Evolutionary conservation across 2,113 vertebrate species (phyloP), one percentile per base, ranked within the genome.

Genomic region (Talpa occidentalis): DNA sequence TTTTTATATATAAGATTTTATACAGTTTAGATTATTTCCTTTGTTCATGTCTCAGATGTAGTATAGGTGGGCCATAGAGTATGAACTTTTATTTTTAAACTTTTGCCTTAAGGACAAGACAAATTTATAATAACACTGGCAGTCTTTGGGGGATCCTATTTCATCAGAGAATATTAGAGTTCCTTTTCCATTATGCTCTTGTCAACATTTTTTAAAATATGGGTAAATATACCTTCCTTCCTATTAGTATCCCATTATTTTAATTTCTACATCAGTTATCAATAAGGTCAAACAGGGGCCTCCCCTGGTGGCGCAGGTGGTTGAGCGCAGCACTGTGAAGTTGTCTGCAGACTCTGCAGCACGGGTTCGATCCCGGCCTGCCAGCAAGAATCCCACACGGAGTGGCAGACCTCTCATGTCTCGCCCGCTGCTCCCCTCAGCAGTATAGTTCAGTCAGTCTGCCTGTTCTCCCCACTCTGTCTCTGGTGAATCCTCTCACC

Each of bases 201-300:
- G 11, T 81, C 28, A 83, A 52, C 8, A n/a, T 28, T n/a, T 64
- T 88, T 96, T 94, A 66, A 40, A 70, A 70, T 73, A 67, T 82
- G n/a, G 59, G 69, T 59, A 82, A 86, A 86, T 72, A 69, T 49
- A n/a, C 1, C 1, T 32, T 72, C 40, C n/a, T 94, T 30, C 42
- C 56, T 56, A 56, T 22, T 56, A 30, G 16, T 60, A 62, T 62
- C 9, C 28, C 60, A 73, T 28, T 88, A 15, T 81, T 86, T 93
- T 87, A 22, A 89, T 94, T 94, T 93, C 30, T 17, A 0, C 60
- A 37, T 69, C 32, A 78, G 21, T 83, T 92, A 88, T 69, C 40
- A 16, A 17, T 74, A 74, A 91, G 22, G 21, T 56, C 64, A 91
- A 56, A 78, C 8, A 42, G n/a, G n/a, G n/a, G n/a, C n/a, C n/a